Base-by-base conservation (phyloP, 1,140 invertebrate species). In the Cyphomyrmex costatus region DNA sequence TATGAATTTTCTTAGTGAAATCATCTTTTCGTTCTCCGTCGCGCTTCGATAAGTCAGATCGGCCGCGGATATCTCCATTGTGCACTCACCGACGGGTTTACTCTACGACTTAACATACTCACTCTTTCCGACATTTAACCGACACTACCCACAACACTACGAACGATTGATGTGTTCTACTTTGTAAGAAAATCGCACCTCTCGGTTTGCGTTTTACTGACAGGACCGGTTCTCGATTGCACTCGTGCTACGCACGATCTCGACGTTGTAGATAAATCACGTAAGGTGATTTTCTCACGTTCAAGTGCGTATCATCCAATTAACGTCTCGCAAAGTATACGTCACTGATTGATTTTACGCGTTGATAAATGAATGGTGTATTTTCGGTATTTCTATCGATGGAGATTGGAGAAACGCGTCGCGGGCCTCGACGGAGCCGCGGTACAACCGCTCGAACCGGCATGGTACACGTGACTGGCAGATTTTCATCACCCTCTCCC, bases 401-500 rank as follows among this genome's bases (percentile, higher is more conserved):
- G 36, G 19, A 16, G 21, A n/a, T 16, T 21, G 8, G 27, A 16
- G 8, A 49, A 71, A 65, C 61, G 68, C 30, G 80, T 73, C 74
- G 36, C 36, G 70, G 33, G 7, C 12, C 36, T 33, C 21, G 51
- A 58, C 36, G 42, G 51, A 78, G 30, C 58, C 83, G 77, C 36
- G 56, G 70, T 63, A 27, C 84, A 79, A 84, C 90, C 86, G 86
- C 19, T 82, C 86, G 68, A 73, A 66, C 65, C 86, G 90, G 83
- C 90, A 89, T 83, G 70, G 76, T 91, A 91, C 92, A 92, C 92
- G 92, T 92, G 92, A 92, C 92, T 92, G 86, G 71, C 84, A 79
- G 83, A 86, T 92, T 92, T 83, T 92, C 91, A 91, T 91, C 90
- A 89, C 90, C 91, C 79, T 92, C 90, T 92, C 91, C 71, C 80